Percentiles rank a stretch among this genome's conserved stretches.
These are phyloP conservation scores for Trachelus troglodyta DNA, from an alignment of 2,888 invertebrate genomes.

Conservation along the genomic window DNA sequence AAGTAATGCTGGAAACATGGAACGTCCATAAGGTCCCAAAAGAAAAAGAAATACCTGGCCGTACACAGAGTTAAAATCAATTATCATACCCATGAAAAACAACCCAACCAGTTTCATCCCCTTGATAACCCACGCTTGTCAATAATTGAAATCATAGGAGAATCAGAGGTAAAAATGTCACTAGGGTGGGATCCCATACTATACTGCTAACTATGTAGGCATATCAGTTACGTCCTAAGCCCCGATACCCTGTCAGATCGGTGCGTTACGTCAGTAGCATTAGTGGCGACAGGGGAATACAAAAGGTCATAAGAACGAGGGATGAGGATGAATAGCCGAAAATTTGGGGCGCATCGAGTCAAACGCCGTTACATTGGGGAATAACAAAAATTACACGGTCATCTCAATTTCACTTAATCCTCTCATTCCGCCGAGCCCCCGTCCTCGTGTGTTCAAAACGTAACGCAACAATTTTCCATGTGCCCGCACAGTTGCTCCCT, in stretches of 20 bases:
- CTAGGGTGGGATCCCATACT: not conserved
- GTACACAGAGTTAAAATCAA: not conserved
- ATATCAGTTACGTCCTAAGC: not conserved
- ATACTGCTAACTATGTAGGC: not conserved
- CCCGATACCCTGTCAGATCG: not conserved
- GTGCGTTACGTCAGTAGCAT: not conserved
- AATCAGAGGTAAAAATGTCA: not conserved
- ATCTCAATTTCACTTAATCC: slow-evolving; percentile 54
- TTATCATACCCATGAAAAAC: not conserved
- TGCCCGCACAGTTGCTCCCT: slow-evolving; percentile 20
- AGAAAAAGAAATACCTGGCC: not conserved
- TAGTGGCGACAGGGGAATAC: not conserved
- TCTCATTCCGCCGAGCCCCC: slow-evolving; percentile 7
- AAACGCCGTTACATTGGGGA: slow-evolving; percentile 5
- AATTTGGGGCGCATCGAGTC: slow-evolving; percentile 18
- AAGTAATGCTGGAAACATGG: not conserved
- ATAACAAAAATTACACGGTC: slow-evolving; percentile 52
- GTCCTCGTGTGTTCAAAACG: slow-evolving; percentile 3
- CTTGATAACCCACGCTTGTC: not conserved
- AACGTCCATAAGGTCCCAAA: not conserved
- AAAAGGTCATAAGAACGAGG: slow-evolving; percentile 13
- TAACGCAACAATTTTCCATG: not conserved
- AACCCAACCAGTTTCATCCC: not conserved
- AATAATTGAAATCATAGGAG: not conserved
- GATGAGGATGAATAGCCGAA: slow-evolving; percentile 19